Conservation (phyloP, 1,140 invertebrate genomes). For the Heliothis subflexa region DNA sequence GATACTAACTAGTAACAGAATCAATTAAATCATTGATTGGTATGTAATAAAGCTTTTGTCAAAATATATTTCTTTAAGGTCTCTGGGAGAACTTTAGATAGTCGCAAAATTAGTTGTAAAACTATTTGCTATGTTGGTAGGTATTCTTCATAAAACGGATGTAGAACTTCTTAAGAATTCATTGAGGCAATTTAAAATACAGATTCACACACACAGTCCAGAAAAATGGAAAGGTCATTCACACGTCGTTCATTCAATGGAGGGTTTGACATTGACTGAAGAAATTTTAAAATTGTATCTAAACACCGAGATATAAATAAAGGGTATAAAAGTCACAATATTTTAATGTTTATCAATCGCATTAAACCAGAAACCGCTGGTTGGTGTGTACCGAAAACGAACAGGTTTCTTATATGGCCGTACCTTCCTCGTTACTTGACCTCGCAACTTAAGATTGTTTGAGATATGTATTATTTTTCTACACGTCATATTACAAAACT, state of each 20-base stretch:
- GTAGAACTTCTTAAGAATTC: not conserved
- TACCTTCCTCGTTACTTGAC: conserved; percentile 34
- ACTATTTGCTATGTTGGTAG: not conserved
- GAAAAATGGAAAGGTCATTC: conserved; percentile 11
- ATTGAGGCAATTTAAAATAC: not conserved
- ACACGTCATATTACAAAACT: not conserved
- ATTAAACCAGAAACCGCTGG: conserved; percentile 32
- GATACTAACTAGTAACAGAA: not conserved
- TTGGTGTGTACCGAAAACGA: conserved; percentile 11
- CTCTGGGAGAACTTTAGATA: too few relatives aligned
- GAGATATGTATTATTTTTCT: not conserved
- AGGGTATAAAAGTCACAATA: conserved; percentile 11
- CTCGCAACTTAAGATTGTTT: conserved; percentile 12
- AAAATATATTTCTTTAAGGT: too few relatives aligned
- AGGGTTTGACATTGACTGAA: not conserved
- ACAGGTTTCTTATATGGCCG: conserved; percentile 26
- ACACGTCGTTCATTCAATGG: conserved; percentile 16
- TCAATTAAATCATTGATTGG: not conserved
- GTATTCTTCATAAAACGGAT: not conserved
- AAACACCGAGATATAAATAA: not conserved
- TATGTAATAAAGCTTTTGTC: too few relatives aligned
- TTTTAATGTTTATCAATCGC: conserved; percentile 19
- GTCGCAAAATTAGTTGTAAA: too few relatives aligned
- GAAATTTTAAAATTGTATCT: not conserved
- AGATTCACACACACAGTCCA: conserved; percentile 2